Base-by-base conservation (phyloP, 2,113 vertebrate species). In the Trichechus manatus region DNA sequence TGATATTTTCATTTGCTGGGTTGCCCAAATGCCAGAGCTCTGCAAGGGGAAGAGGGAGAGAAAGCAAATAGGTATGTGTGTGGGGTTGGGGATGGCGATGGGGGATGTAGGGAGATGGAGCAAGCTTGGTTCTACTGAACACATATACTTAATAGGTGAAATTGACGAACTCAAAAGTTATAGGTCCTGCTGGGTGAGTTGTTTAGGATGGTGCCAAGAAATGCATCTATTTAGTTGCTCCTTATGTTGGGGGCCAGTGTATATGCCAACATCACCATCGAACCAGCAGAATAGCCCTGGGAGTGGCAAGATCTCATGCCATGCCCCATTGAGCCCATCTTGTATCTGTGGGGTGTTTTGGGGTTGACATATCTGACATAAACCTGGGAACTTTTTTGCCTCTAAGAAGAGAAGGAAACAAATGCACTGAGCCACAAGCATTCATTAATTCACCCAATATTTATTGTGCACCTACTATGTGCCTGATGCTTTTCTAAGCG, bases 181-280 rank as follows among this genome's bases (percentile, higher is more conserved):
- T n/a, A 91, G 86, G 74, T 33, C 89, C 82, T 96, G 91, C 94
- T 84, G 70, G 81, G 91, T 74, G 93, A 93, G 87, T 89, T 91
- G 63, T 92, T 97, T 95, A 77, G 87, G 25, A 15, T 42, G 39
- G 50, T 63, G 80, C 93, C 68, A 91, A 86, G 86, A 94, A 94
- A 93, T 27, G 20, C 3, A n/a, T 94, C 79, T 63, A 13, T 87
- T 85, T 81, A 25, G 47, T 83, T 74, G 68, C 42, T 66, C 22
- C 29, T 94, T 61, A 56, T 81, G 4, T 63, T 50, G 85, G 77
- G 81, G 78, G 33, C 64, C 33, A 10, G 42, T 47, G 19, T 44
- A 31, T 39, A 20, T 53, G 68, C 44, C 31, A 53, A 5, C 2
- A 29, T 78, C 66, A 90, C 7, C 25, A 47, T 80, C 50, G 63